A percentile compares a stretch with the other conserved stretches of the same genome.
Conservation (phyloP, 2,888 invertebrate species). For the Metalampra italica region DNA sequence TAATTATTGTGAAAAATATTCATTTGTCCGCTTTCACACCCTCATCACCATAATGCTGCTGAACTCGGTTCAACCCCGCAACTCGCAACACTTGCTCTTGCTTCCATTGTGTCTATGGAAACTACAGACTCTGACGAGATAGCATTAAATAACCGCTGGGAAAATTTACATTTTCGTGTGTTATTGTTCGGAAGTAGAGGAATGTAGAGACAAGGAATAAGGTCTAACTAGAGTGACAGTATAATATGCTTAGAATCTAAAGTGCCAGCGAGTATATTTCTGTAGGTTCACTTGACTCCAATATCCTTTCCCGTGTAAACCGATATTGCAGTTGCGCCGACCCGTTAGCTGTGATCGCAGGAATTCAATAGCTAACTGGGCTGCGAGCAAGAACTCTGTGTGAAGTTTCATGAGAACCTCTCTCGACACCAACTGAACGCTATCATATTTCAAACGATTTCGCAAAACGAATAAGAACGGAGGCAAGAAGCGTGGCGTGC, state of each 20-base stretch:
- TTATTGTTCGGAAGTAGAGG: no score
- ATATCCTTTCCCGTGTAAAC: conserved; percentile 40
- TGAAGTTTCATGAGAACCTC: conserved; percentile 69
- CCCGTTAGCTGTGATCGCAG: conserved; percentile 46
- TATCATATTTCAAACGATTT: conserved; percentile 78
- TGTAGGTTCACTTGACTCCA: background rate
- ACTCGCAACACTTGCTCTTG: background rate
- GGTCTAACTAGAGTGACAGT: no score
- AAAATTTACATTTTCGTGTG: background rate
- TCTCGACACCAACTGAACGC: conserved; percentile 61
- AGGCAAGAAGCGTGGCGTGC: conserved; percentile 77
- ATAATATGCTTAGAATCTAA: no score
- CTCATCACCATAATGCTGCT: conserved; percentile 51
- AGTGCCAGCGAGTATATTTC: no score
- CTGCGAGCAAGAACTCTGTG: conserved; percentile 62
- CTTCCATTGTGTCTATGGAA: background rate
- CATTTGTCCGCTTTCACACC: conserved; percentile 59
- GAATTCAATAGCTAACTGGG: conserved; percentile 68
- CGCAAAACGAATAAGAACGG: conserved; percentile 75
- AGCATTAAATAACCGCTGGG: background rate
- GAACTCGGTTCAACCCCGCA: conserved; percentile 19
- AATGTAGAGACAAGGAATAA: no score
- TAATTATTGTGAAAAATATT: conserved; percentile 75
- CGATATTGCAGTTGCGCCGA: conserved; percentile 35
- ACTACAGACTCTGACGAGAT: background rate